These are phyloP conservation scores for Papilio gigon DNA, from an alignment of 2,888 invertebrate genomes.

Conservation along the genomic window DNA sequence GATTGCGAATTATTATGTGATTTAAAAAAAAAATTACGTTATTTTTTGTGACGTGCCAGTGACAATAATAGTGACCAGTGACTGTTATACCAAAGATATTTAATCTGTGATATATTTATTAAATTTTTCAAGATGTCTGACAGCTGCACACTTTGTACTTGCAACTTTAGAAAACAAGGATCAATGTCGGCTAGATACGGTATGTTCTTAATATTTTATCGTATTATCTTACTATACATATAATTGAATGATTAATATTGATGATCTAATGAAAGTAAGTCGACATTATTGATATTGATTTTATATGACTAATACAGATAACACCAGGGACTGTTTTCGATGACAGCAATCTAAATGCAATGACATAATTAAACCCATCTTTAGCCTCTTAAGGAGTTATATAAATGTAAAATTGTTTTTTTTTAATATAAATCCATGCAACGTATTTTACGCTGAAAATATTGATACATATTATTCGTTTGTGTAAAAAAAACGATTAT, in stretches of 20 bases:
- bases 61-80: constrained; percentile 49
- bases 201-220: constrained; percentile 53
- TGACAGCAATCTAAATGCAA: constrained; percentile 39
- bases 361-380: constrained; percentile 42
- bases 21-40: constrained; percentile 12
- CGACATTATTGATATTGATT: neutral
- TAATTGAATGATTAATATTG: constrained; percentile 19
- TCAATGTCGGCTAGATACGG: constrained; percentile 55
- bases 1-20: neutral
- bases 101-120: constrained; percentile 67
- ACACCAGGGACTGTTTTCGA: constrained; percentile 32
- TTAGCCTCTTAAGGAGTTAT: too few species aligned
- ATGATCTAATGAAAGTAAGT: constrained; percentile 37
- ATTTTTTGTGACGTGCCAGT: constrained; percentile 58
- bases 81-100: constrained; percentile 59
- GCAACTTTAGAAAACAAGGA: constrained; percentile 58
- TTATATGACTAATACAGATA: neutral
- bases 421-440: too few species aligned
- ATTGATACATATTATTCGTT: too few species aligned
- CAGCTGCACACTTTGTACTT: constrained; percentile 62
- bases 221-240: constrained; percentile 29
- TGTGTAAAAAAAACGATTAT: neutral
- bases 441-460: too few species aligned
- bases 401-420: too few species aligned
- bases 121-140: constrained; percentile 61